Base-by-base conservation (phyloP, 1,140 invertebrate species). In the Sarcophaga peregrina region DNA sequence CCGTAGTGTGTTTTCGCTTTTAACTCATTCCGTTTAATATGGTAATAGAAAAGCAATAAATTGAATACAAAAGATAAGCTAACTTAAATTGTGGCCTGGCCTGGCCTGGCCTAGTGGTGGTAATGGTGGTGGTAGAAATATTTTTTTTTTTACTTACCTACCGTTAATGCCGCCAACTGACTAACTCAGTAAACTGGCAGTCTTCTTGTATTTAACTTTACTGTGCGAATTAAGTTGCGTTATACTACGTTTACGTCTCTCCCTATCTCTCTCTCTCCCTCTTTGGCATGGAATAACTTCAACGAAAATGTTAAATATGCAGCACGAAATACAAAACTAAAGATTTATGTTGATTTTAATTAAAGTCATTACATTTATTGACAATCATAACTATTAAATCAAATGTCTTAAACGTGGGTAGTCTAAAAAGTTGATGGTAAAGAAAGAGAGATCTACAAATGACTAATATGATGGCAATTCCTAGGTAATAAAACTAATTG, bases 311-410 rank as follows among this genome's bases (percentile, higher is more conserved):
- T 37, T 37, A 68, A 20, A 68, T 68, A 68, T 68, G 15, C 62
- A 68, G 62, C 62, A 68, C 17, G 62, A 68, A 68, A 68, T 20
- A 68, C 9, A 68, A 62, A n/a, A 62, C 7, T n/a, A 62, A 20
- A 68, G 62, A 68, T 68, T 68, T 68, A 68, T 68, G 62, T 68
- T 20, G n/a, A 68, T 68, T 68, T 68, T 68, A 68, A 68, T 68
- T 68, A 68, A 68, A 68, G 62, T 68, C 62, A 68, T 68, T 68
- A 68, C 62, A 68, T 68, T 68, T 68, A 68, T 68, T 68, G 62
- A 68, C 62, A 68, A 68, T 68, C 62, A 68, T 68, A 68, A 68
- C 62, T 68, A 68, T 68, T 68, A 68, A 68, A 68, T 68, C 25
- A 58, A 58, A 58, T 58, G 25, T 4, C 25, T 37, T 1, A 4